phyloP scores from a whole-genome alignment of 23 tunicate species.

The Phallusia fumigata region DNA sequence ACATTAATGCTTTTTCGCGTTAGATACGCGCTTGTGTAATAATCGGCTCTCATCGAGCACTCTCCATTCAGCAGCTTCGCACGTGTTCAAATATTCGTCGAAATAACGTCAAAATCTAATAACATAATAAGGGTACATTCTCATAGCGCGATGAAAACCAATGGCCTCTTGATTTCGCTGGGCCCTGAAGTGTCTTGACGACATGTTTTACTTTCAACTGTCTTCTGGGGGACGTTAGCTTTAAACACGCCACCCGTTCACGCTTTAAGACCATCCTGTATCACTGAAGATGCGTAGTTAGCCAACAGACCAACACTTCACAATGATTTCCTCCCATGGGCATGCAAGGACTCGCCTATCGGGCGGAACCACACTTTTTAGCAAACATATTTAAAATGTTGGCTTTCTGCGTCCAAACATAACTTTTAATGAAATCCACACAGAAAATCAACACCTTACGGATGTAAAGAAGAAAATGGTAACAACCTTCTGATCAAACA shows the following conservation, averaged over 20 bases:
- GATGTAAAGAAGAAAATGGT: too few species aligned
- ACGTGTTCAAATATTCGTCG: neutral
- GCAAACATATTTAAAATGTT: too few species aligned
- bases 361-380: too few species aligned
- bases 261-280: neutral
- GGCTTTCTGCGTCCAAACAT: too few species aligned
- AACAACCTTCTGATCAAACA: too few species aligned
- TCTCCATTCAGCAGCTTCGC: constrained; percentile 4
- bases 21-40: neutral
- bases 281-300: neutral
- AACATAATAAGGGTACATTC: neutral
- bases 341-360: neutral
- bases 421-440: too few species aligned
- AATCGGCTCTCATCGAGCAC: neutral
- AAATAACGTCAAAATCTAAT: neutral
- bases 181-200: neutral
- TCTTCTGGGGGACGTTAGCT: neutral
- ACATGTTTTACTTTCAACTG: constrained; percentile 5
- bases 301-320: neutral
- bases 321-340: neutral
- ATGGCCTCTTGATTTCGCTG: neutral
- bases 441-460: too few species aligned
- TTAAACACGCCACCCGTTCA: neutral
- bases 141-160: neutral
- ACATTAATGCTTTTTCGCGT: neutral